Conservation (phyloP, 2,113 vertebrate genomes). For the Phaethon lepturus region DNA sequence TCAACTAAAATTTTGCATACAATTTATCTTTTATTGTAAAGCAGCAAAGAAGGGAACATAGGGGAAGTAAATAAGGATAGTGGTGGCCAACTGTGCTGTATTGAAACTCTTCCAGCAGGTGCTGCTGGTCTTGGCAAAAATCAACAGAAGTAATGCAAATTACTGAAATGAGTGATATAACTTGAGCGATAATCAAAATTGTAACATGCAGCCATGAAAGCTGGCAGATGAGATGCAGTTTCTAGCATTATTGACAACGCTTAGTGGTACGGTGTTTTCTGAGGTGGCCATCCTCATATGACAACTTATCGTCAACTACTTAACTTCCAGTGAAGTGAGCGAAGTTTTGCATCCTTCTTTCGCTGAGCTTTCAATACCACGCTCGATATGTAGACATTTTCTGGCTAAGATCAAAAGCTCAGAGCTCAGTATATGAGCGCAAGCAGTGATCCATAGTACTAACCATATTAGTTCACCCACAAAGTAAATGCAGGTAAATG, state of each 20-base stretch:
- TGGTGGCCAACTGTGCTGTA: neutral
- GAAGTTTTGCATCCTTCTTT: neutral
- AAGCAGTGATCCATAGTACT: no score
- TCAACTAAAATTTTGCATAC: neutral
- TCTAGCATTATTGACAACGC: neutral
- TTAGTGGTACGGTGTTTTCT: neutral
- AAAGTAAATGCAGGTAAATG: neutral
- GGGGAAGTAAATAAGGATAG: neutral
- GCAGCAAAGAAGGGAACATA: neutral
- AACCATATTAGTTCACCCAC: neutral
- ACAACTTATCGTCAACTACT: neutral
- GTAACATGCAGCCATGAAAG: neutral
- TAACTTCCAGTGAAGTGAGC: neutral
- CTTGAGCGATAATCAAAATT: neutral
- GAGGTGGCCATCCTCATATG: rapidly evolving
- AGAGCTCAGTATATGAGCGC: neutral
- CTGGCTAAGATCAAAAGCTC: neutral
- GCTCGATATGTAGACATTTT: neutral
- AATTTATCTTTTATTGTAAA: neutral
- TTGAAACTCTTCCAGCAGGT: neutral
- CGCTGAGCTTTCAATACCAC: neutral
- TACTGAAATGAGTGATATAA: neutral
- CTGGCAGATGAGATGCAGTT: neutral
- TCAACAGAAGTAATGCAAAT: neutral
- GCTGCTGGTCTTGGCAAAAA: neutral